phyloP scores from a whole-genome alignment of 1,140 invertebrate genomes.

The Akabosia matsudoensis region DNA sequence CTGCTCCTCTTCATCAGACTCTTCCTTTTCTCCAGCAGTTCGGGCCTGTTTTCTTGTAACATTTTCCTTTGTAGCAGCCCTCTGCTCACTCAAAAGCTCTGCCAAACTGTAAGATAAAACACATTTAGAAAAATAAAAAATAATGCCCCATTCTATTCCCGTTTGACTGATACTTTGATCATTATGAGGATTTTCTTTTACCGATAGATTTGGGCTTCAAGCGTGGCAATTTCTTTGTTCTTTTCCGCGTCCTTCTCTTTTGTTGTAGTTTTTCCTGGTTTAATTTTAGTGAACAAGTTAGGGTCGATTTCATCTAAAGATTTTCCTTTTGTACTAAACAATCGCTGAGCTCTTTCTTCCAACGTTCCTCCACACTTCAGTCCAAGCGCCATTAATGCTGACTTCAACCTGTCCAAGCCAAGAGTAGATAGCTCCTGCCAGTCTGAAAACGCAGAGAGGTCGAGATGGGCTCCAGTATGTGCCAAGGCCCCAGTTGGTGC shows the following conservation, averaged over 20 bases:
- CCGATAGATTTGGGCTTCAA: constrained; percentile 86
- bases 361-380: constrained; percentile 98
- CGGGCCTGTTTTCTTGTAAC: constrained; percentile 96
- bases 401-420: constrained; percentile 94
- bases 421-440: constrained; percentile 95
- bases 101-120: constrained; percentile 60
- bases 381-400: constrained; percentile 92
- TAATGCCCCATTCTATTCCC: background rate
- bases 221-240: constrained; percentile 69
- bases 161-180: background rate
- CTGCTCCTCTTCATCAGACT: constrained; percentile 86
- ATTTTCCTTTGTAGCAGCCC: constrained; percentile 92
- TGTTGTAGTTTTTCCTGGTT: constrained; percentile 53
- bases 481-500: constrained; percentile 80
- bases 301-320: constrained; percentile 77
- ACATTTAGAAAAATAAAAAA: background rate
- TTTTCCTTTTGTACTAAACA: constrained; percentile 94
- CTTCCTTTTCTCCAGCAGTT: constrained; percentile 88
- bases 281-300: constrained; percentile 81
- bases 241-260: constrained; percentile 64
- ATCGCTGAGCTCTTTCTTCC: constrained; percentile 90
- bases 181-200: no score
- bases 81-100: constrained; percentile 75
- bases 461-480: constrained; percentile 90
- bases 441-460: constrained; percentile 87